These are phyloP conservation scores for Sylvia atricapilla DNA, from an alignment of 2,113 vertebrate genomes.

Conservation along the genomic window DNA sequence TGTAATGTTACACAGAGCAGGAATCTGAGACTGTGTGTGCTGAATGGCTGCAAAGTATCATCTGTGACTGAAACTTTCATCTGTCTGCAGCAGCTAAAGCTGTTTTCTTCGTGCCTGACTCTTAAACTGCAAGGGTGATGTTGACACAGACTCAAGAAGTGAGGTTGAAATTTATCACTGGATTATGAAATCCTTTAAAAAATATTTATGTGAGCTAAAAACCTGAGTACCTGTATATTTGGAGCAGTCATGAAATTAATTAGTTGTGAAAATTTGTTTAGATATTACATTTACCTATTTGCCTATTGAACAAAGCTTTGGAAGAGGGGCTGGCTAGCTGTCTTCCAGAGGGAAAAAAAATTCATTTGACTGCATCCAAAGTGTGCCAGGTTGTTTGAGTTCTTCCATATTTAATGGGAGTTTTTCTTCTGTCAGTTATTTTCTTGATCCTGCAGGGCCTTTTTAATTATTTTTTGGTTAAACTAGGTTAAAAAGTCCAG, in stretches of 20 bases:
- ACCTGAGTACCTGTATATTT: background rate
- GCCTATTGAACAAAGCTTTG: background rate
- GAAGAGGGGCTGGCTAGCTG: background rate
- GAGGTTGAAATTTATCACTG: constrained; percentile 15
- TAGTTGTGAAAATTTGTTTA: background rate
- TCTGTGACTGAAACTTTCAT: constrained; percentile 51
- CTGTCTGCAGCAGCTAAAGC: constrained; percentile 46
- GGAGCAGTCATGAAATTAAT: background rate
- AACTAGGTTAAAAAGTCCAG: constrained; percentile 22
- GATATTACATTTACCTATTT: background rate
- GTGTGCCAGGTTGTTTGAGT: background rate
- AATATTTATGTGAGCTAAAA: constrained; percentile 14
- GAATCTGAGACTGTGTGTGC: constrained; percentile 43
- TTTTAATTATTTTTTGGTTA: background rate
- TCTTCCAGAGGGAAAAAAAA: background rate
- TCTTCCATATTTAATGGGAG: background rate
- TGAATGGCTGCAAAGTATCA: constrained; percentile 43
- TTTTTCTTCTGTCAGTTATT: background rate
- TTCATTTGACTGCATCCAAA: background rate
- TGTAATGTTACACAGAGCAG: constrained; percentile 73
- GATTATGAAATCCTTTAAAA: constrained; percentile 40
- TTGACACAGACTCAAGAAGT: background rate
- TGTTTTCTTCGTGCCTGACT: background rate
- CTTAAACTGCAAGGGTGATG: background rate
- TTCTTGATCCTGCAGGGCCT: background rate